Base-by-base conservation (phyloP, 2,797 vertebrate species). In the Mastacembelus armatus region DNA sequence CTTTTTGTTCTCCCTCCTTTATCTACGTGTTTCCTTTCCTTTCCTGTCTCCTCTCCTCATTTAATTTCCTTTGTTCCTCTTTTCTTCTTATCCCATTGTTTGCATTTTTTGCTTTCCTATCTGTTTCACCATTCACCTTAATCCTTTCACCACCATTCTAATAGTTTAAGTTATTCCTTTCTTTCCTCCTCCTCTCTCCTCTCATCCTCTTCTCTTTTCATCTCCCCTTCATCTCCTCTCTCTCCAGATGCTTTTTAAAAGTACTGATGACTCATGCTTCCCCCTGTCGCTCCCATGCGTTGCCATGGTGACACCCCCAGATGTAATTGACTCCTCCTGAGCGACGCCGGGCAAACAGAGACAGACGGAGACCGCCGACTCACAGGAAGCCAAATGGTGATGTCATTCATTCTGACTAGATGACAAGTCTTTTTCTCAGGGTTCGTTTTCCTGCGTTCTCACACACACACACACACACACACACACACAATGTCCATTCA, bases 211-310 rank as follows among this genome's bases (percentile, higher is more conserved):
- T 33, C 14, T 32, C 18, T 1, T 26, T 18, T 22, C 2, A 0
- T 40, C 47, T 15, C 26, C 19, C 14, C 55, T n/a, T n/a, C 39
- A 22, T 16, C 59, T 43, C 35, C 30, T 15, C 55, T 68, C 52
- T 42, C 61, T 52, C 22, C 47, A 77, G 77, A 83, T 56, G 11
- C 74, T 51, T 45, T 57, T 75, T 69, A 55, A 81, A 72, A 84
- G 83, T 71, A 86, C 66, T 85, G 87, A 90, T 94, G 91, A 93
- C 77, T 93, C 92, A 93, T 60, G 63, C 85, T 80, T 83, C 74
- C 77, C 82, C 62, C 32, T 82, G 57, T 81, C 77, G 84, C 83
- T 70, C 81, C 78, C 42, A 67, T 78, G 61, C 16, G 90, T 93
- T 93, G 84, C 89, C 81, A 92, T 92, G 86, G 86, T 10, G 30